Evolutionary conservation across 2,113 vertebrate genomes (phyloP), one percentile per base, ranked within the genome.

Genomic region (Myiozetetes cayanensis): DNA sequence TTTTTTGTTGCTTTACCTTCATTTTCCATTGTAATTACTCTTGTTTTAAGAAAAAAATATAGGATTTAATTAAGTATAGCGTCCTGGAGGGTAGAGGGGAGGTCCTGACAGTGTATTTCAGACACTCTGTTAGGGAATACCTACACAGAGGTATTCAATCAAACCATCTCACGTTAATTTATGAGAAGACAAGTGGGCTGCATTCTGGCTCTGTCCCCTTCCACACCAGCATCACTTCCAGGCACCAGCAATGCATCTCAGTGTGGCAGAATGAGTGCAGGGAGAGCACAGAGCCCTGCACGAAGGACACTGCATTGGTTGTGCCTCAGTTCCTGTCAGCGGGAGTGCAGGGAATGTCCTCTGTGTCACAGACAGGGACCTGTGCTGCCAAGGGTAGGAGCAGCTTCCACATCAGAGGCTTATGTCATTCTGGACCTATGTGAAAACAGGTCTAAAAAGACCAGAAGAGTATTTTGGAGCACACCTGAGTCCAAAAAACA

Each of bases 361-460:
- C 59, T 20, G 35, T 2, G 53, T 20, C 0, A 0, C 2, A 28
- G 11, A 47, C 19, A 4, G 25, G 53, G 77, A 94, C 39, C 89
- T 77, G 20, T 61, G 3, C 77, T 83, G 21, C 81, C 73, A 41
- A 67, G 88, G 68, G 43, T 22, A 52, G 84, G 35, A 96, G 78
- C 33, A 33, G 47, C 89, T 96, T 78, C 78, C 77, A 72, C 84
- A 70, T 74, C 86, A 96, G 85, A 83, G 71, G 46, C 50, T 63
- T 72, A 27, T 68, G 77, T 80, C 89, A 79, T 63, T 72, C 73
- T 81, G 73, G 71, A 78, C 17, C 41, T 33, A 37, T 6, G 46
- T 58, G 76, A 85, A 77, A 82, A 43, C 31, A 49, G 15, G 47
- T 17, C 21, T 63, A 59, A 46, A 65, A 31, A 22, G 41, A 70